phyloP scores from a whole-genome alignment of 2,113 vertebrate genomes.

The Campylorhamphus procurvoides region DNA sequence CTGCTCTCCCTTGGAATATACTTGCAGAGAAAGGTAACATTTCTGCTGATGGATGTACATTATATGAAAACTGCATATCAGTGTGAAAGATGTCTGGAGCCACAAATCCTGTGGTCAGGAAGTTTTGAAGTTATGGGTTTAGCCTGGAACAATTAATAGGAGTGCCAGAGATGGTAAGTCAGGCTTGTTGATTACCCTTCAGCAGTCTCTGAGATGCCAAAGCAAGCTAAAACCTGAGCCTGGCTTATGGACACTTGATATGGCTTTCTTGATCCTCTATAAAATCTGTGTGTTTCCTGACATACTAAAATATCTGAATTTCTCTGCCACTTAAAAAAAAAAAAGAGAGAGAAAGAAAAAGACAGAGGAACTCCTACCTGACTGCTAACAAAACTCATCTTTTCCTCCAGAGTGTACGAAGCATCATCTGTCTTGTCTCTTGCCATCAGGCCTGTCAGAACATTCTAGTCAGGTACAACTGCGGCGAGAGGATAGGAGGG shows the following conservation, averaged over 20 bases:
- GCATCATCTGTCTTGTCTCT: neutral
- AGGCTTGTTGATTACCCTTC: neutral
- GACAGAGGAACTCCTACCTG: neutral
- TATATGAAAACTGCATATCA: neutral
- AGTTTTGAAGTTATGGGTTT: neutral
- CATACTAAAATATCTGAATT: neutral
- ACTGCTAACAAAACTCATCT: neutral
- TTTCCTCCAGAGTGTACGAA: neutral
- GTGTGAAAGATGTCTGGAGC: neutral
- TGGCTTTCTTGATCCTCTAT: neutral
- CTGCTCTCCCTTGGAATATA: neutral
- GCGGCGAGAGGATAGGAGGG: neutral
- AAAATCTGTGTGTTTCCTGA: neutral
- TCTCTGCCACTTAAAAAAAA: neutral
- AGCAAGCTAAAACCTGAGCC: neutral
- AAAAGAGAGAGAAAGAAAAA: fast-evolving
- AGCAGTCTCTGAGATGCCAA: neutral
- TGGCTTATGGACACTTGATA: neutral
- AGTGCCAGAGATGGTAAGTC: neutral
- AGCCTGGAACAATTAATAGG: neutral
- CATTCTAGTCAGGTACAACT: neutral
- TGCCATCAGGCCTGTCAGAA: neutral
- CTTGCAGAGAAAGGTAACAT: neutral
- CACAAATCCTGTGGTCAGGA: neutral
- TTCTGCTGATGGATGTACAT: neutral